Evolutionary conservation across 2,888 invertebrate species (phyloP), one percentile per base, ranked within the genome.

Genomic region (Leuctra nigra): DNA sequence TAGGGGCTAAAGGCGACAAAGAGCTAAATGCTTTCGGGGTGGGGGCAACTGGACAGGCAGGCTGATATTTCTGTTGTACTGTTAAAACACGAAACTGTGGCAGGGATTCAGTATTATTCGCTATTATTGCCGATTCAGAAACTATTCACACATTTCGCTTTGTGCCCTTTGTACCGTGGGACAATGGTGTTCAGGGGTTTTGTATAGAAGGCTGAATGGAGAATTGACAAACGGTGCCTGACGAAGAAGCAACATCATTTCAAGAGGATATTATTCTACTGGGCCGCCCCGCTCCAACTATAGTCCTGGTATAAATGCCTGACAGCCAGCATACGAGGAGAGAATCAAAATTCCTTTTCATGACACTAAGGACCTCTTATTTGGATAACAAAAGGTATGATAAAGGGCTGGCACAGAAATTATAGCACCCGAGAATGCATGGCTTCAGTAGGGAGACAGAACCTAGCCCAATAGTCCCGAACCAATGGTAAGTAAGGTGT

Each of bases 101-200:
- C 41, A 48, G 56, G 53, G 60, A 55, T 52, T 56, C 44, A 35
- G 55, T 47, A 61, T 61, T 61, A 61, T 61, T 53, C 58, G 60
- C 61, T 53, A 57, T 61, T 61, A 61, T 61, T 61, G 61, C 56
- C 61, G 58, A 61, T 61, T 56, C 60, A 59, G 60, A 44, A 59
- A 60, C 60, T 60, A 60, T 60, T 61, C 61, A 61, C 61, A 61
- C 61, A 59, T 61, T 47, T 50, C 47, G 47, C 57, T 56, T 61
- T 61, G 58, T 58, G 52, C 53, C 38, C 46, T 56, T 58, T 58
- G 58, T 60, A 36, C n/a, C 6, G 13, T 18, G 23, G 59, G 56
- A 61, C 61, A 61, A 61, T 52, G 60, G 39, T 7, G 24, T 25
- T 23, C 36, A 25, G 38, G 52, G 56, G 58, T 59, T 57, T 61